Conservation (phyloP, 2,113 vertebrate genomes). For the Paramisgurnus dabryanus region DNA sequence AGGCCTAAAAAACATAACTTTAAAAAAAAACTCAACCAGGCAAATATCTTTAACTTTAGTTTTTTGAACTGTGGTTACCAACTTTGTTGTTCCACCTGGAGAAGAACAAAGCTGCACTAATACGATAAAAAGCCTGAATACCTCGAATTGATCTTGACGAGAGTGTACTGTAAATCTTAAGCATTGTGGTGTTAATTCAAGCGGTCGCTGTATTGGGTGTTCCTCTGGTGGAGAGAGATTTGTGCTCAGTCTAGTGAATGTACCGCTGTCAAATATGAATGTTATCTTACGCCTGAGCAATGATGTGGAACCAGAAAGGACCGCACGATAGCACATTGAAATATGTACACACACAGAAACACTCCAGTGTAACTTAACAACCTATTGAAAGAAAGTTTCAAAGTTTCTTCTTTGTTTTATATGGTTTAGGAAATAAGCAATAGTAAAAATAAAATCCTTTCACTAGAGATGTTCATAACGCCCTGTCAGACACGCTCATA, state of each 20-base stretch:
- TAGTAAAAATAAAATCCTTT: neutral
- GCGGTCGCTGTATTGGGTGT: constrained; percentile 23
- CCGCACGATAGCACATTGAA: constrained; percentile 2
- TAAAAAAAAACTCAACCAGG: neutral
- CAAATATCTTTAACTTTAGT: constrained; percentile 2
- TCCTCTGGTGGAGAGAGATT: constrained; percentile 8
- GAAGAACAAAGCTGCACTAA: constrained; percentile 10
- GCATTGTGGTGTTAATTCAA: constrained; percentile 28
- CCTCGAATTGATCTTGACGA: constrained; percentile 18
- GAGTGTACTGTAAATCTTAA: constrained; percentile 9
- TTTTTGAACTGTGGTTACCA: constrained; percentile 4
- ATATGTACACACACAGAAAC: constrained; percentile 19
- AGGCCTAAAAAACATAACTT: too few relatives aligned
- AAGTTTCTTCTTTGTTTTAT: constrained; percentile 4
- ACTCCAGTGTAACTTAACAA: neutral
- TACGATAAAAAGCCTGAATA: constrained; percentile 6
- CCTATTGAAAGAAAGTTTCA: constrained; percentile 8
- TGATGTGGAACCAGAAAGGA: constrained; percentile 37
- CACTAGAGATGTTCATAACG: neutral
- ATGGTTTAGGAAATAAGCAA: neutral
- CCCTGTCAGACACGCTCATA: neutral
- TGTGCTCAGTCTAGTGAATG: constrained; percentile 39
- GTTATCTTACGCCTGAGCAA: constrained; percentile 38
- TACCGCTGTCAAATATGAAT: constrained; percentile 47
- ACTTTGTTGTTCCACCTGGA: constrained; percentile 24